These are phyloP conservation scores for Alviniconcha strummeri DNA, from an alignment of 2,888 invertebrate genomes.

Conservation along the genomic window DNA sequence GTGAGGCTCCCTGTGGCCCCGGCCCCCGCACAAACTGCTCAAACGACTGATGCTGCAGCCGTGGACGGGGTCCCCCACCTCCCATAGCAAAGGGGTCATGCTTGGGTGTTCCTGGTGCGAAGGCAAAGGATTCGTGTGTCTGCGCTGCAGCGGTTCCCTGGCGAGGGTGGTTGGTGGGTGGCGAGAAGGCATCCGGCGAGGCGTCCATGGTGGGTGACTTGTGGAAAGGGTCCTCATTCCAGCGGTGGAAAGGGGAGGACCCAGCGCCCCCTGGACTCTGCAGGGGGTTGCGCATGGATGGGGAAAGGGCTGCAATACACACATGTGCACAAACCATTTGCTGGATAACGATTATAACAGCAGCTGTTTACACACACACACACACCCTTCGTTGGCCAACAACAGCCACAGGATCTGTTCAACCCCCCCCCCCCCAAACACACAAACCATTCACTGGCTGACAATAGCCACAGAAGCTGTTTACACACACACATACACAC, in stretches of 20 bases:
- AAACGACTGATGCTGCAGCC: slow-evolving; percentile 32
- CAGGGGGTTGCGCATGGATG: slow-evolving; percentile 32
- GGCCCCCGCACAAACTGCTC: slow-evolving; percentile 33
- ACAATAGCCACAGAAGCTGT: too few species aligned
- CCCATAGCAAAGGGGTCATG: slow-evolving; percentile 45
- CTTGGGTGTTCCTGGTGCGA: slow-evolving; percentile 26
- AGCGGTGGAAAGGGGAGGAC: slow-evolving; percentile 21
- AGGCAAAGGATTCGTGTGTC: slow-evolving; percentile 23
- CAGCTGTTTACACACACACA: too few species aligned
- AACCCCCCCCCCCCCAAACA: too few species aligned
- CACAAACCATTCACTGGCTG: too few species aligned
- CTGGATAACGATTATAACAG: too few species aligned
- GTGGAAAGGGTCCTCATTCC: slow-evolving; percentile 22
- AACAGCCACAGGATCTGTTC: too few species aligned
- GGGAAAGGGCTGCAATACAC: slow-evolving; percentile 22
- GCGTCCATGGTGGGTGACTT: slow-evolving; percentile 25
- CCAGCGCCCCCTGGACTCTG: slow-evolving; percentile 29
- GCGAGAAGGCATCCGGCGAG: slow-evolving; percentile 15
- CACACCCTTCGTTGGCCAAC: too few species aligned
- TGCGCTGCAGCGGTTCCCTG: slow-evolving; percentile 17
- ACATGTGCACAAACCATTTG: too few species aligned
- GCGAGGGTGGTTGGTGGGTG: neutral
- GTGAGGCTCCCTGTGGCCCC: neutral
- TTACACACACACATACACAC: too few species aligned
- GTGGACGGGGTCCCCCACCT: slow-evolving; percentile 43